phyloP scores from a whole-genome alignment of 2,113 vertebrate species.

The Tragelaphus scriptus region DNA sequence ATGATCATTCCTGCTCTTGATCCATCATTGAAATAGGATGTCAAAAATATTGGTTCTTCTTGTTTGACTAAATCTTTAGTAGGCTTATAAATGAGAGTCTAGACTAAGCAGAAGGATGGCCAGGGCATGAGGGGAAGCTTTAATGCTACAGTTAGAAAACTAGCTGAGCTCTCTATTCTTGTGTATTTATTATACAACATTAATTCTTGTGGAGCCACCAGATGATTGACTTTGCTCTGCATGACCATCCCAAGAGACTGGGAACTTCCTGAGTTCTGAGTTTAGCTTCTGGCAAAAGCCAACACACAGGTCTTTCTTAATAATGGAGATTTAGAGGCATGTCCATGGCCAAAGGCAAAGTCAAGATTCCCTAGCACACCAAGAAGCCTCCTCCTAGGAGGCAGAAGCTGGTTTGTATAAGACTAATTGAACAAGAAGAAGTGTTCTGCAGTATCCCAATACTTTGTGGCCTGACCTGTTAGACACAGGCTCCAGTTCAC shows the following conservation, averaged over 20 bases:
- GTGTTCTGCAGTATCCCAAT: not conserved
- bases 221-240: not conserved
- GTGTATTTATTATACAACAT: not conserved
- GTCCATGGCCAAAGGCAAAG: not conserved
- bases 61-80: not conserved
- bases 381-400: not conserved
- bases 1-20: not conserved
- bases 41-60: not conserved
- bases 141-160: not conserved
- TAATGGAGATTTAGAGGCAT: not conserved
- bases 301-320: not conserved
- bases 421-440: not conserved
- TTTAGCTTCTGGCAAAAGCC: conserved; percentile 9
- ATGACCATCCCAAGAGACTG: not conserved
- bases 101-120: not conserved
- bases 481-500: not conserved
- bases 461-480: not conserved
- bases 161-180: not conserved
- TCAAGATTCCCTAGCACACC: not conserved
- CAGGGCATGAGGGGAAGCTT: not conserved
- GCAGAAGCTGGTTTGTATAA: not conserved
- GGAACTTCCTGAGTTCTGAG: not conserved
- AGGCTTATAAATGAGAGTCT: not conserved
- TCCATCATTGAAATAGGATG: not conserved
- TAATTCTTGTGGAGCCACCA: not conserved